A percentile compares a stretch with the other conserved stretches of the same genome.
These are phyloP conservation scores for Pitangus sulphuratus DNA, from an alignment of 2,797 vertebrate species.

Conservation along the genomic window DNA sequence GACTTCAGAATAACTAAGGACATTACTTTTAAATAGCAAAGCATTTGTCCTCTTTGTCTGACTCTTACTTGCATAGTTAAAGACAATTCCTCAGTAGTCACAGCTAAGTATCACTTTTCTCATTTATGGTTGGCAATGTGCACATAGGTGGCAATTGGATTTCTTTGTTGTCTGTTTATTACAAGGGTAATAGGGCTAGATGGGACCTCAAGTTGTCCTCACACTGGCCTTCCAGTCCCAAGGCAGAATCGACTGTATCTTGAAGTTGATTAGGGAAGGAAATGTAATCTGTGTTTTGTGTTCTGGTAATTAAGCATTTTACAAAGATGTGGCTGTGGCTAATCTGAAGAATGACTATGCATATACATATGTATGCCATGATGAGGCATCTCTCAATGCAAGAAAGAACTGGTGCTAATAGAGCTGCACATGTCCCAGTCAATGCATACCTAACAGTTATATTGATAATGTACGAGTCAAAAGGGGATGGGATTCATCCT, in stretches of 20 bases:
- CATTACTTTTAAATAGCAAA: background rate
- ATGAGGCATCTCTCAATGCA: conserved; percentile 26
- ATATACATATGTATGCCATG: conserved; percentile 21
- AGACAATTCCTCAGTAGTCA: background rate
- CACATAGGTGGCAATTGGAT: background rate
- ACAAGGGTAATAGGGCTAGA: background rate
- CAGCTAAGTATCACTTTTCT: conserved; percentile 3
- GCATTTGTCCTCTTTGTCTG: background rate
- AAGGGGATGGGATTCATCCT: conserved; percentile 51
- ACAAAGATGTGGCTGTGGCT: conserved; percentile 55
- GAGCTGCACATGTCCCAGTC: conserved; percentile 5
- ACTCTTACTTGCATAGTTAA: background rate
- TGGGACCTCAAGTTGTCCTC: conserved; percentile 23
- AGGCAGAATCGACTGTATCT: conserved; percentile 30
- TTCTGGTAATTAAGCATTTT: conserved; percentile 63
- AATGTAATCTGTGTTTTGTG: conserved; percentile 57
- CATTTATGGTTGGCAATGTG: background rate
- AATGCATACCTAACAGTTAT: conserved; percentile 33
- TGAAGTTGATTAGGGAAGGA: conserved; percentile 47
- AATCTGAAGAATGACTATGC: conserved; percentile 63
- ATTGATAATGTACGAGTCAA: conserved; percentile 45
- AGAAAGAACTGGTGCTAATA: conserved; percentile 1
- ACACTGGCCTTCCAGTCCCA: conserved; percentile 47
- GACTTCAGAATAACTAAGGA: background rate
- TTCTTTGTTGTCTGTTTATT: conserved; percentile 43